Conservation (phyloP, 2,797 vertebrate genomes). For the Sus cebifrons region DNA sequence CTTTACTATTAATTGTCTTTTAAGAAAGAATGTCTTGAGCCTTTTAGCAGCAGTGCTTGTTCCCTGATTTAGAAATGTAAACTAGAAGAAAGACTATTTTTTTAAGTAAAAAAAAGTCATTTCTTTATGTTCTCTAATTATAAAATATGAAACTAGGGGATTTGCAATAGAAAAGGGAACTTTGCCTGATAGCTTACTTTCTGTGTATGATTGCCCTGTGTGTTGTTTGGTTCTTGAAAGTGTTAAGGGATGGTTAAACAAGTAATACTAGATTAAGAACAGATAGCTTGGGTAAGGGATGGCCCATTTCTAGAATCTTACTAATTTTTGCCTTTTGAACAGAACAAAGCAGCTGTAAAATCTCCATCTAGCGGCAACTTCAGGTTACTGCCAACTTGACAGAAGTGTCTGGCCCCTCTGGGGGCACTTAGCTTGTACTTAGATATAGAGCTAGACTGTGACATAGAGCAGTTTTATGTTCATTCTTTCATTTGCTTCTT, state of each 20-base stretch:
- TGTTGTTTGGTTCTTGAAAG: slow-evolving; percentile 50
- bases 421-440: background rate
- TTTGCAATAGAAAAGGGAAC: background rate
- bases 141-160: slow-evolving; percentile 56
- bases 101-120: slow-evolving; percentile 32
- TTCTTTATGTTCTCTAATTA: slow-evolving; percentile 27
- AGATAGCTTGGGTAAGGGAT: slow-evolving; percentile 33
- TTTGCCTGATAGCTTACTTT: slow-evolving; percentile 26
- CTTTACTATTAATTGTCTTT: background rate
- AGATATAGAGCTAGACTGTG: background rate
- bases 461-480: background rate
- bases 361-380: slow-evolving; percentile 38
- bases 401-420: background rate
- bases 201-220: slow-evolving; percentile 23
- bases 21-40: background rate
- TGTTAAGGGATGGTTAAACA: slow-evolving; percentile 16
- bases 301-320: slow-evolving; percentile 13
- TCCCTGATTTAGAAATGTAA: slow-evolving; percentile 54
- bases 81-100: slow-evolving; percentile 30
- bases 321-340: slow-evolving; percentile 32
- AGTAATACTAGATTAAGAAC: background rate
- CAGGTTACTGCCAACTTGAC: slow-evolving; percentile 24
- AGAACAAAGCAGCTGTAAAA: background rate
- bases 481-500: slow-evolving; percentile 44
- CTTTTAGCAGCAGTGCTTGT: slow-evolving; percentile 19